Conservation (phyloP, 2,113 vertebrate species). For the Neopipo cinnamomea region DNA sequence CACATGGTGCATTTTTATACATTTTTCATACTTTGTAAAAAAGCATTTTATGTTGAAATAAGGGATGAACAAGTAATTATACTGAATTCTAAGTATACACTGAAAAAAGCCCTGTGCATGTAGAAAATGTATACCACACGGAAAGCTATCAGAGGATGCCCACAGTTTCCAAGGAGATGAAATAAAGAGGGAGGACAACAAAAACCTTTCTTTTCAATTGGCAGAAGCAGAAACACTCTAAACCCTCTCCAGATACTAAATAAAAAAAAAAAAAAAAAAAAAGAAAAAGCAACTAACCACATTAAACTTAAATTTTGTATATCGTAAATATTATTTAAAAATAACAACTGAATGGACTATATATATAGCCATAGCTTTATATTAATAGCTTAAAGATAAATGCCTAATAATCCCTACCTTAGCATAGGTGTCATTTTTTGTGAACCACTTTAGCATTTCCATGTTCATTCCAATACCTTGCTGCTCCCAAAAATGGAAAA, state of each 20-base stretch:
- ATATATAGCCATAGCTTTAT: neutral
- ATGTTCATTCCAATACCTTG: slow-evolving; percentile 27
- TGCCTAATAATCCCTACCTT: slow-evolving; percentile 50
- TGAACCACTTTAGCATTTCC: slow-evolving; percentile 56
- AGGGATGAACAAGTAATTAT: neutral
- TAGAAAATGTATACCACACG: neutral
- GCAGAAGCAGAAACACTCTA: neutral
- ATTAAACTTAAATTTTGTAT: neutral
- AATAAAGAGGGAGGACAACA: slow-evolving; percentile 5
- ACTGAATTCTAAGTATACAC: neutral
- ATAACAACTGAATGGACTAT: neutral
- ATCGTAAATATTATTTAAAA: neutral
- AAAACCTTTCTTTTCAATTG: neutral
- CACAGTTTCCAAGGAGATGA: slow-evolving; percentile 57
- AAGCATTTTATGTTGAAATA: neutral
- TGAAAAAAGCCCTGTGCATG: neutral
- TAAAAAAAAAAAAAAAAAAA: neutral
- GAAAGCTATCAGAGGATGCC: slow-evolving; percentile 2
- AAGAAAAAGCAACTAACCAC: neutral
- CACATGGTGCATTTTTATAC: neutral
- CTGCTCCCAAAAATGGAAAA: neutral
- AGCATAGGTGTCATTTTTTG: slow-evolving; percentile 30
- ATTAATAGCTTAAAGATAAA: neutral
- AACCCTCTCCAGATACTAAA: slow-evolving; percentile 15
- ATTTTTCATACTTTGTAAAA: neutral